These are phyloP conservation scores for Equus quagga DNA, from an alignment of 2,113 vertebrate species.

Conservation along the genomic window DNA sequence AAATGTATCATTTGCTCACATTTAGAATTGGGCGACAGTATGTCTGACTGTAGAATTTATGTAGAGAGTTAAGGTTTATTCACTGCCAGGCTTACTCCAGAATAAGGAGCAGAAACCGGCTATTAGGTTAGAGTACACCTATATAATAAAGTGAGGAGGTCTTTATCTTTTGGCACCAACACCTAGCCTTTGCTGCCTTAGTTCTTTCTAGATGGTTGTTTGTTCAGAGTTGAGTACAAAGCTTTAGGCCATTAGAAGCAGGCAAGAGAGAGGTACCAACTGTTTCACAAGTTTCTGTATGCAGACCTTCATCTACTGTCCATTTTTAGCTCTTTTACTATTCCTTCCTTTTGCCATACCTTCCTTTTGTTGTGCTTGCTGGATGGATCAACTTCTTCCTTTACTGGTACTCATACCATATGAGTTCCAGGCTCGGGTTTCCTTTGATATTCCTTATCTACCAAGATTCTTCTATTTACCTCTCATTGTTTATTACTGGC, in stretches of 20 bases:
- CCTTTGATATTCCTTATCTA: background rate
- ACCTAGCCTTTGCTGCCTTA: background rate
- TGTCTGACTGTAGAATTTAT: background rate
- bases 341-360: background rate
- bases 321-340: background rate
- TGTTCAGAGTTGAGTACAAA: background rate
- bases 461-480: background rate
- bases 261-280: background rate
- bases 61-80: background rate
- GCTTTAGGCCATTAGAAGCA: background rate
- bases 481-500: background rate
- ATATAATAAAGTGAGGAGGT: background rate
- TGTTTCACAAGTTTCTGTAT: background rate
- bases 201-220: background rate
- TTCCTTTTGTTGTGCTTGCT: conserved; percentile 12
- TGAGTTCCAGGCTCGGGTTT: background rate
- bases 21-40: background rate
- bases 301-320: background rate
- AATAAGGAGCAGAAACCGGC: background rate
- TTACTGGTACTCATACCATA: background rate
- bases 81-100: background rate
- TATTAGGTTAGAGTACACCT: background rate
- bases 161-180: background rate
- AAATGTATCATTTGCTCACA: conserved; percentile 23
- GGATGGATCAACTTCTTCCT: background rate